phyloP scores from a whole-genome alignment of 2,113 vertebrate genomes.

The Sylvietta virens region DNA sequence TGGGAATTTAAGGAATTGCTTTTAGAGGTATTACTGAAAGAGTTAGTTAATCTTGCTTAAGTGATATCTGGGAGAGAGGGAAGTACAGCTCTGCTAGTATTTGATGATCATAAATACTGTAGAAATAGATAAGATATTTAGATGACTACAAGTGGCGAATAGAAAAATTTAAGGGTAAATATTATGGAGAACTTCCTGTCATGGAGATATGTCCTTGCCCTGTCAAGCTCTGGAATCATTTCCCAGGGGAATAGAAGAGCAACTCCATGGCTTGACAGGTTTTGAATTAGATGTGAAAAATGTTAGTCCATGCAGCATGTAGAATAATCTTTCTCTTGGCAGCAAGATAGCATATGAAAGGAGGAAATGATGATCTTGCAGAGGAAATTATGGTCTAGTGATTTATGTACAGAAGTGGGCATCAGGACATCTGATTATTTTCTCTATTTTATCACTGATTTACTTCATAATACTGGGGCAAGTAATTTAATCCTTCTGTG shows the following conservation, averaged over 20 bases:
- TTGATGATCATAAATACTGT: background rate
- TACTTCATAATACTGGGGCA: background rate
- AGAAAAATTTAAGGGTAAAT: background rate
- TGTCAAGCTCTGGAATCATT: slow-evolving; percentile 27
- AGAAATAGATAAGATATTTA: background rate
- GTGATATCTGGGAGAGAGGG: background rate
- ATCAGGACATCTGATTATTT: slow-evolving; percentile 1
- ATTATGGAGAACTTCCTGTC: background rate
- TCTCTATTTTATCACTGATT: slow-evolving; percentile 17
- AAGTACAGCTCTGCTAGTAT: background rate
- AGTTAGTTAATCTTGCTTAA: background rate
- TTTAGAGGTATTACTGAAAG: background rate
- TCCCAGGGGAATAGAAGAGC: background rate
- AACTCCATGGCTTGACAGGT: background rate
- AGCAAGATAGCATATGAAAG: background rate
- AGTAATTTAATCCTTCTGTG: background rate
- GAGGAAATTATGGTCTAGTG: slow-evolving; percentile 2
- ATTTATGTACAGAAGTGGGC: background rate
- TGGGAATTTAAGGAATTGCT: background rate
- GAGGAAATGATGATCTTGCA: background rate
- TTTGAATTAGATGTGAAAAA: slow-evolving; percentile 55
- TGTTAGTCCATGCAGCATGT: background rate
- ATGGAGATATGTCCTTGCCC: background rate
- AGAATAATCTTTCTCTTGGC: slow-evolving; percentile 23
- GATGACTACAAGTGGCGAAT: background rate